Percentiles rank a stretch among this genome's conserved stretches.
phyloP scores from a whole-genome alignment of 2,888 invertebrate genomes.

The Seira ritae region DNA sequence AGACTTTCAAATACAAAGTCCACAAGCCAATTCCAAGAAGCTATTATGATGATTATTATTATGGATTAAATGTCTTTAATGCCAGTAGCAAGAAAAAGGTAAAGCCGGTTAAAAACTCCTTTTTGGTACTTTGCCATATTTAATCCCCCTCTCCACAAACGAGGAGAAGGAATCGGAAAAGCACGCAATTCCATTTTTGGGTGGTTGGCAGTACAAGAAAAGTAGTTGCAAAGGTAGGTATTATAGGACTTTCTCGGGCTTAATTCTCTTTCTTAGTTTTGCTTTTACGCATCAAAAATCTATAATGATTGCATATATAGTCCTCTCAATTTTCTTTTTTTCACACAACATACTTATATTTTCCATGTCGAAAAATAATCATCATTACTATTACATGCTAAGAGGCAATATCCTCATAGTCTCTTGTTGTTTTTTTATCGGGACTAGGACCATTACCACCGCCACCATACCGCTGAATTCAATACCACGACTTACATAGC shows the following conservation, averaged over 20 bases:
- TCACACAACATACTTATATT: not conserved
- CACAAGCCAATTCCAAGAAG: constrained; percentile 30
- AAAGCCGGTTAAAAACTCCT: constrained; percentile 4
- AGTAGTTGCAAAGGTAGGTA: not conserved
- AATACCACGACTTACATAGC: not conserved
- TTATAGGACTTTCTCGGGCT: constrained; percentile 7
- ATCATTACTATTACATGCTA: constrained; percentile 38
- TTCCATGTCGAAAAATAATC: constrained; percentile 16
- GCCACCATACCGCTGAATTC: constrained; percentile 36
- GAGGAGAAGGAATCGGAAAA: no score
- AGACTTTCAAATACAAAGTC: constrained; percentile 2
- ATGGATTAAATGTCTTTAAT: constrained; percentile 17
- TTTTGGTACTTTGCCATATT: constrained; percentile 7
- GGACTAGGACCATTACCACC: not conserved
- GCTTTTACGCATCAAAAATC: not conserved
- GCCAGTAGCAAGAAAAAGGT: not conserved
- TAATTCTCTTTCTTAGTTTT: not conserved
- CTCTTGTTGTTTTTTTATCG: constrained; percentile 26
- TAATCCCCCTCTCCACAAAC: not conserved
- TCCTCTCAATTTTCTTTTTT: not conserved
- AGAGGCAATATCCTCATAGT: constrained; percentile 56
- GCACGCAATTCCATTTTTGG: no score
- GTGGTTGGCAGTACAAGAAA: not conserved
- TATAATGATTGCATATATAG: not conserved
- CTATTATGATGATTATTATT: constrained; percentile 35